These are phyloP conservation scores for Dynastes grantii DNA, from an alignment of 2,888 invertebrate species.

Conservation along the genomic window DNA sequence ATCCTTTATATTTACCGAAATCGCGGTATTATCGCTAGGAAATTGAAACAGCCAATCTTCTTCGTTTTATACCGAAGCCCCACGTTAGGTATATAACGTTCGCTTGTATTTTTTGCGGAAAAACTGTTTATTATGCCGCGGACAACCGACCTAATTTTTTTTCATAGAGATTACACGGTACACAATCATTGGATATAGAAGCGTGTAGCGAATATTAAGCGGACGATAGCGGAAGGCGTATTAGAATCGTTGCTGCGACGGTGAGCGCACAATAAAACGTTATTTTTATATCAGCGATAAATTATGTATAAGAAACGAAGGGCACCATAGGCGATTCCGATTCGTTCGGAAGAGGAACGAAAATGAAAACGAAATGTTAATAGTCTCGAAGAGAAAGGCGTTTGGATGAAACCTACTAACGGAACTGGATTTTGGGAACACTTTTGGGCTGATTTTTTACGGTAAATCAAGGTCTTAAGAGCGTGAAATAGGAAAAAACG, in stretches of 20 bases:
- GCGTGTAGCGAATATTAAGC: constrained; percentile 26
- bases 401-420: no score
- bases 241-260: neutral
- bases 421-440: no score
- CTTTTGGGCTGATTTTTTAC: no score
- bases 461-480: no score
- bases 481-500: no score
- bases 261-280: neutral
- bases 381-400: no score
- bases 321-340: neutral
- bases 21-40: constrained; percentile 25
- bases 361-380: neutral
- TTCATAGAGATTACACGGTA: constrained; percentile 42
- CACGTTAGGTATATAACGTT: neutral
- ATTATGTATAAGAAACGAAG: constrained; percentile 11
- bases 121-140: constrained; percentile 37
- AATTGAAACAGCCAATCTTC: constrained; percentile 36
- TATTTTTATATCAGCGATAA: constrained; percentile 17
- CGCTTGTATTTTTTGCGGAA: neutral
- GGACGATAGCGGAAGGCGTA: neutral
- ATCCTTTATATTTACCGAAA: constrained; percentile 12
- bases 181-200: constrained; percentile 40
- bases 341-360: neutral
- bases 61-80: neutral
- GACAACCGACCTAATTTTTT: constrained; percentile 45